Base-by-base conservation (phyloP, 2,888 invertebrate genomes). In the Aricia artaxerxes region DNA sequence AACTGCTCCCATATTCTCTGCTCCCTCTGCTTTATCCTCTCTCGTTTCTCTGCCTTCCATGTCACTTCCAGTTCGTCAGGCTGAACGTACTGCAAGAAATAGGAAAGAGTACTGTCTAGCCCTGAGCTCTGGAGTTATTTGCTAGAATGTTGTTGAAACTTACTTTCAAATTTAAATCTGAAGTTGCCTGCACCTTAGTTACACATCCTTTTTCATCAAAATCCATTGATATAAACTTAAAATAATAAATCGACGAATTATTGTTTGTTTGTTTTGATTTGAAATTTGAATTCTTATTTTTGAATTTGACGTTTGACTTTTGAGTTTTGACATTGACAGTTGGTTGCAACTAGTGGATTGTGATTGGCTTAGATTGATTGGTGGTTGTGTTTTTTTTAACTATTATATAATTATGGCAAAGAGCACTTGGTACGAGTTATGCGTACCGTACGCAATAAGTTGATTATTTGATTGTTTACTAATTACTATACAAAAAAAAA, bases 1-100 rank as follows among this genome's bases (percentile, higher is more conserved):
- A 93, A 94, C 77, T 92, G 90, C 5, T 92, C 88, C 94, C 94
- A 95, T 78, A 94, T 90, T 81, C 85, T 89, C 78, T 92, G 88
- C 80, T 95, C 95, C 76, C 89, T 90, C 44, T 89, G 87, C 81
- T 91, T 93, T 11, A 88, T 83, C 1, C 93, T 89, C 80, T 94
- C 90, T 9, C 95, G 85, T 4, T 92, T 87, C 0, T 86, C 87
- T 1, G 84, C 83, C 79, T 88, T 90, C 91, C 94, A 93, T 1
- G 92, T 87, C 13, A 88, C 85, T 73, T 91, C 90, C 73, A 95
- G 82, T 79, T 92, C 93, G 2, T 83, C 87, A 78, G 87, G 86
- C 82, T 92, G 90, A 5, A 94, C 88, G 80, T 87, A 92, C 94
- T 95, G 49, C 11, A 49, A 49, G 84, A 61, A 85, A 86, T 76